Base-by-base conservation (phyloP, 2,797 vertebrate species). In the Tenualosa ilisha region DNA sequence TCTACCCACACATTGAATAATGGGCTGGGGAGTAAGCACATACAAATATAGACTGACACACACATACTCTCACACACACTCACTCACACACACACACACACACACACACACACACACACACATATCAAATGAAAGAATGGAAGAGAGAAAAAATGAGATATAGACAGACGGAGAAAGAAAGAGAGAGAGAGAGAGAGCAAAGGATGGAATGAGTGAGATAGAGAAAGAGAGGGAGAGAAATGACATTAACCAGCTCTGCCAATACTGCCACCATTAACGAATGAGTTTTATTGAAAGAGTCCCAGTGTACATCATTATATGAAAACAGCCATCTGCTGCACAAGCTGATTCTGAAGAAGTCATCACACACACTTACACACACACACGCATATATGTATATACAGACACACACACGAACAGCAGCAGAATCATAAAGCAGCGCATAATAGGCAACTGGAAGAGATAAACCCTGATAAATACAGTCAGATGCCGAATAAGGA, bases 241-340 rank as follows among this genome's bases (percentile, higher is more conserved):
- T 90, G 89, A 82, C 90, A 91, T 91, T 92, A 15, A 63, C 40
- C 82, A 61, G n/a, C 84, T 89, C 86, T 49, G 59, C 86, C 85
- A 85, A 86, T 83, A 88, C 86, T 84, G 53, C 84, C 82, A 89
- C 86, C 90, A 91, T 84, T 91, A 90, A 89, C 88, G 88, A 87
- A 37, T 81, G 50, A 72, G 88, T 89, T 89, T 75, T 91, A 89
- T 92, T 91, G 88, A n/a, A 83, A 0, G 54, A 54, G 15, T 81
- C 87, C 82, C 82, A 17, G 68, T 40, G 68, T 20, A 75, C 68
- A 75, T 75, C 68, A 75, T 75, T 75, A 75, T 75, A 75, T 75
- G 40, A 75, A 75, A 75, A 75, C 68, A 75, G 68, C 68, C 68
- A 75, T 75, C 68, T 75, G 68, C 31, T 75, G 82, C 65, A 43